Conservation (phyloP, 1,140 invertebrate species). For the Acromyrmex charruanus region DNA sequence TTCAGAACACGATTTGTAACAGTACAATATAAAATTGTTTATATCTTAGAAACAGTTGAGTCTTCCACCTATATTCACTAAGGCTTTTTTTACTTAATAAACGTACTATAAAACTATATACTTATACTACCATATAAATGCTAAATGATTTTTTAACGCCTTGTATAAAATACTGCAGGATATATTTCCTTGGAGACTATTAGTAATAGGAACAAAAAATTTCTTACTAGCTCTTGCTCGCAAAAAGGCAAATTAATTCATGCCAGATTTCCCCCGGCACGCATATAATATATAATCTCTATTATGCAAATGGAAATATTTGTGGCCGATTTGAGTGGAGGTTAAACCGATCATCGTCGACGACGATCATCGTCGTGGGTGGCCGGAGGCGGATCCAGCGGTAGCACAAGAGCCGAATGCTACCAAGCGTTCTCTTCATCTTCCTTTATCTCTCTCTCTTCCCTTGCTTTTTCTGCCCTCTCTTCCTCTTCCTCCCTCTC, state of each 20-base stretch:
- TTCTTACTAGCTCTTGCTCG: slow-evolving; percentile 24
- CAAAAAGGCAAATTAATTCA: slow-evolving; percentile 20
- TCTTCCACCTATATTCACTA: too few relatives aligned
- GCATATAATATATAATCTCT: slow-evolving; percentile 47
- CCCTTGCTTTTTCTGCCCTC: slow-evolving; percentile 2
- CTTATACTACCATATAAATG: too few relatives aligned
- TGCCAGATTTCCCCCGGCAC: slow-evolving; percentile 3
- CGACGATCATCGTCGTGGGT: slow-evolving; percentile 72
- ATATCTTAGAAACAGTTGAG: too few relatives aligned
- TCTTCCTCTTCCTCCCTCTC: not conserved
- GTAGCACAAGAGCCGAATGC: slow-evolving; percentile 66
- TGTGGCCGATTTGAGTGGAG: slow-evolving; percentile 65
- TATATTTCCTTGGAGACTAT: slow-evolving; percentile 3
- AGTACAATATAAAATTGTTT: too few relatives aligned
- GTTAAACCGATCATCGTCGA: slow-evolving; percentile 69
- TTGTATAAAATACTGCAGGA: not conserved
- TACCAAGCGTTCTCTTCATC: slow-evolving; percentile 55
- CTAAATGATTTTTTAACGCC: too few relatives aligned
- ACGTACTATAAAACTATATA: too few relatives aligned
- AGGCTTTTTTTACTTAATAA: too few relatives aligned
- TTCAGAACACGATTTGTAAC: too few relatives aligned
- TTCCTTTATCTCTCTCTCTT: slow-evolving; percentile 20
- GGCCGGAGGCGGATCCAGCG: slow-evolving; percentile 68
- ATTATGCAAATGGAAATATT: slow-evolving; percentile 75
- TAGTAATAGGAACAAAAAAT: not conserved